Evolutionary conservation across 2,797 vertebrate genomes (phyloP), one percentile per base, ranked within the genome.

Genomic region (Lophotriccus pileatus): DNA sequence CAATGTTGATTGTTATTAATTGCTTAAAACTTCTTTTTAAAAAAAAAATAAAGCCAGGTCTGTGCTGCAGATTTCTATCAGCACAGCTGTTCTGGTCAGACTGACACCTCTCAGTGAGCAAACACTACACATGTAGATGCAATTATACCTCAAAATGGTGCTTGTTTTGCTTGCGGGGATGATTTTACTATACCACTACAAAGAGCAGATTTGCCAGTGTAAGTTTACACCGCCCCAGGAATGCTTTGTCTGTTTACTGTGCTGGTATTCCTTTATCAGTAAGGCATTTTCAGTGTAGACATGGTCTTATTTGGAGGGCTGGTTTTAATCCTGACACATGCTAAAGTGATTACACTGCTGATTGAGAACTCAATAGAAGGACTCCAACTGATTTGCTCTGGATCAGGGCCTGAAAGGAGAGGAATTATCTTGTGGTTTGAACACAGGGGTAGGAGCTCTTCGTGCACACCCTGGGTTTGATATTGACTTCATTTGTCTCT

Each of bases 281-380:
- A 69, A 96, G 93, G 95, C 94, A 95, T 96, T 96, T 95, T 93
- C 94, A 96, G 96, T 91, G 94, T 96, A 96, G 96, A 96, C 94
- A 91, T 94, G 94, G 95, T 93, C 95, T 92, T 97, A 96, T 94
- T 96, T 96, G 95, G 95, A 96, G 93, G 94, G 89, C 95, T 97
- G 95, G 95, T 96, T 97, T 97, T 97, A 97, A 97, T 97, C 95
- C 96, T 96, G 95, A 96, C 94, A 95, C 96, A 97, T 96, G 96
- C 95, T 97, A 97, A 97, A 97, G 95, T 96, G 96, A 96, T 97
- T 96, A 96, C 95, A 91, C 85, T 89, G 95, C 94, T 96, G 94
- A 96, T 96, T 96, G 94, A 97, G 95, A 95, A 96, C 91, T 97
- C 96, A 97, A 91, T 96, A 95, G 96, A 94, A 95, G 87, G 89